Conservation (phyloP, 2,888 invertebrate genomes). For the Rhingia rostrata region DNA sequence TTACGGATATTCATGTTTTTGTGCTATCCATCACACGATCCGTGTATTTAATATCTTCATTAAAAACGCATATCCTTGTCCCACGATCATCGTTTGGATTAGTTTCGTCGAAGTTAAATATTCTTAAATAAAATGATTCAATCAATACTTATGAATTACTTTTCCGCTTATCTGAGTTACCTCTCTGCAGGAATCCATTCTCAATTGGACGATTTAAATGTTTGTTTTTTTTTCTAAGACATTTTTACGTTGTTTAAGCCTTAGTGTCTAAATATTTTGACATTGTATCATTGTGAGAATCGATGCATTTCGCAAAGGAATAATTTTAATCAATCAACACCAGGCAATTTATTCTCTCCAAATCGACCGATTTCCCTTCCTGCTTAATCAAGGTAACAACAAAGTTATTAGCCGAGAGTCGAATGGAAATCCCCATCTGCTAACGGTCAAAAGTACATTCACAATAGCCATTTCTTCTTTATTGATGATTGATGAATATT, state of each 20-base stretch:
- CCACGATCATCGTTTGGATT: background rate
- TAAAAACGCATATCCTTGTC: too few relatives aligned
- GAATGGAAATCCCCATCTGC: constrained; percentile 2
- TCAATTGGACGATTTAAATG: too few relatives aligned
- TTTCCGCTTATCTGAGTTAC: too few relatives aligned
- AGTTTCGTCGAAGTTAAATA: background rate
- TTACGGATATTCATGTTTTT: background rate
- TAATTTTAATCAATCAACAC: background rate
- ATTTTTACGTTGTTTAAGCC: background rate
- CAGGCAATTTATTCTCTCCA: background rate
- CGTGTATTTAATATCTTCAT: too few relatives aligned
- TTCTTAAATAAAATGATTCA: background rate
- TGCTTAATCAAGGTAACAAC: background rate
- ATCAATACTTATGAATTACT: too few relatives aligned
- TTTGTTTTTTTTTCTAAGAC: background rate
- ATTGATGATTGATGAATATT: too few relatives aligned
- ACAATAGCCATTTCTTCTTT: background rate
- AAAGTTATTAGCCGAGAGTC: background rate
- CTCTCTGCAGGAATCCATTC: too few relatives aligned
- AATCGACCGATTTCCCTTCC: background rate
- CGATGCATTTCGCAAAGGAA: background rate
- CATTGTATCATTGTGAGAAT: background rate
- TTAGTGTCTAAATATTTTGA: background rate
- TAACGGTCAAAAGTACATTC: background rate
- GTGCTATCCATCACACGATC: background rate